Base-by-base conservation (phyloP, 2,888 invertebrate species). In the Epiperipatus broadwayi region DNA sequence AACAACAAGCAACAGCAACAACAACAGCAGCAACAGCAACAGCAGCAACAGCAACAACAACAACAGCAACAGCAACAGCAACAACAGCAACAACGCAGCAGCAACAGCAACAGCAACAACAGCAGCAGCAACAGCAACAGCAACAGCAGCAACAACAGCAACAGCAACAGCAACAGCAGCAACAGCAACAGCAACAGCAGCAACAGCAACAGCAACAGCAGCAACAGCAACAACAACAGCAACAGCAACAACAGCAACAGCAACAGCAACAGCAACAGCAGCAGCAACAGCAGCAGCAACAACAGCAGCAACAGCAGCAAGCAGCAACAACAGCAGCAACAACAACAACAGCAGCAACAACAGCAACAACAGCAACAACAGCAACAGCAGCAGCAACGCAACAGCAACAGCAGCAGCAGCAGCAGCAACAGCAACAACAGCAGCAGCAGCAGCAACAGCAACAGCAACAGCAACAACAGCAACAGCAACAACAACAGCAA, bases 1-100 rank as follows among this genome's bases (percentile, higher is more conserved):
- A n/a, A n/a, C n/a, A n/a, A n/a, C n/a, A n/a, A n/a, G n/a, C n/a
- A n/a, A n/a, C n/a, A n/a, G n/a, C n/a, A n/a, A n/a, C n/a, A n/a
- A n/a, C n/a, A n/a, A n/a, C n/a, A n/a, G n/a, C n/a, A n/a, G n/a
- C n/a, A n/a, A n/a, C n/a, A n/a, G n/a, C n/a, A n/a, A n/a, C n/a
- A 25, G 25, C 25, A 25, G 25, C 25, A 8, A n/a, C 25, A 25
- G 25, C 25, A 25, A 25, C 25, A 25, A 25, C n/a, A 25, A 25
- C 25, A 25, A n/a, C 25, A 25, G 25, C 25, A 25, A 25, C 25
- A 25, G 25, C 25, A 25, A 25, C 25, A 25, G 25, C 25, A 25
- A 25, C 25, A 25, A n/a, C 25, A 25, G 25, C 8, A n/a, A 8
- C 8, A n/a, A n/a, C n/a, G n/a, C n/a, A n/a, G n/a, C n/a, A n/a